Evolutionary conservation across 2,113 vertebrate genomes (phyloP), one percentile per base, ranked within the genome.

Genomic region (Atractosteus spatula): DNA sequence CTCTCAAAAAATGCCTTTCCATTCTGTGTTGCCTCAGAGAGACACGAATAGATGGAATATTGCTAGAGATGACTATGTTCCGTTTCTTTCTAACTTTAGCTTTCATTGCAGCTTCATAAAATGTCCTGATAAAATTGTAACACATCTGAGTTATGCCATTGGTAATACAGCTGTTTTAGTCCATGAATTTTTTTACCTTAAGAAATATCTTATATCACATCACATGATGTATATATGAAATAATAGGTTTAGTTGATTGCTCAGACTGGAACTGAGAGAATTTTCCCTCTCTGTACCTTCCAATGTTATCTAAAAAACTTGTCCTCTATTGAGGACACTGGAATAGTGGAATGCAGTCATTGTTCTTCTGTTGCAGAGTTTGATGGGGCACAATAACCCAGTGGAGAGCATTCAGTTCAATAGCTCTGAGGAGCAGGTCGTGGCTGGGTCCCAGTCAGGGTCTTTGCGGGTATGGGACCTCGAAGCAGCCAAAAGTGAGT

Each of bases 381-480:
- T 99, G 78, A 96, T 94, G 0, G 97, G 97, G 6, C 97, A 97
- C 80, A 98, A 90, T 0, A 93, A 84, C 0, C 93, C 96, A 0
- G 93, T 99, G 4, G 96, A 97, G 85, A 97, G 95, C 3, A 92
- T 99, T 5, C 94, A 95, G 76, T 94, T 99, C 84, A 98, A 93
- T 72, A 78, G 74, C 0, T 93, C 93, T 0, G 97, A 99, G 85
- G 95, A 99, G 70, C 94, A 97, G 77, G 94, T 99, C 2, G 94
- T 95, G 14, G 94, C 96, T 0, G 97, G 97, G 8, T 99, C 97
- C 3, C 95, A 95, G 79, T 98, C 97, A 0, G 97, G 97, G 42
- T 97, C 96, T 45, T 92, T 99, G 77, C 90, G 95, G 1, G 87
- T 99, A 66, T 99, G 97, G 97, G 96, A 99, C 81, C 88, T 99